Evolutionary conservation across 2,888 invertebrate genomes (phyloP).

Genomic region (Hydropsyche betteni): DNA sequence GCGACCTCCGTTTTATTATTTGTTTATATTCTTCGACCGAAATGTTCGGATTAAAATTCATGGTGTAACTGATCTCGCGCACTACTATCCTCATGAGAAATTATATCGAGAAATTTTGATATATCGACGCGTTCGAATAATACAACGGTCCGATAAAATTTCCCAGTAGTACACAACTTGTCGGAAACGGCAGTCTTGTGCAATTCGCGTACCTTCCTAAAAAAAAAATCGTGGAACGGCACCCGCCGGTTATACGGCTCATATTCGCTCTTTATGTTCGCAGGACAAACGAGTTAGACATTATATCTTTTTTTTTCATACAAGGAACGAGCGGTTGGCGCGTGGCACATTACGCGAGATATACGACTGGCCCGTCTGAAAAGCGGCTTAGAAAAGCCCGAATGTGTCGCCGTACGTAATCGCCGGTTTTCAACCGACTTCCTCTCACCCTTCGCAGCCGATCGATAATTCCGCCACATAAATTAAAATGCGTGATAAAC

Average conservation of each 20-base stretch:
- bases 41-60: background rate
- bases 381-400: slow-evolving; percentile 29
- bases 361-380: slow-evolving; percentile 21
- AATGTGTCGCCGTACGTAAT: slow-evolving; percentile 29
- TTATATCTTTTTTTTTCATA: slow-evolving; percentile 12
- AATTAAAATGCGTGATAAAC: slow-evolving; percentile 48
- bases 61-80: background rate
- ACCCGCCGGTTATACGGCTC: background rate
- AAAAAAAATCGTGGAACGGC: background rate
- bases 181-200: background rate
- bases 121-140: background rate
- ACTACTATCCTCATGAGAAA: slow-evolving; percentile 12
- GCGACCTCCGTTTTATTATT: background rate
- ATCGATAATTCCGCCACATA: slow-evolving; percentile 46
- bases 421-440: background rate
- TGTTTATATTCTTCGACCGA: background rate
- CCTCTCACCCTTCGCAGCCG: slow-evolving; percentile 38
- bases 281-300: slow-evolving; percentile 18
- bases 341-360: slow-evolving; percentile 28
- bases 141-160: slow-evolving; percentile 6
- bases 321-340: background rate
- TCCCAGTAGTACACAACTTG: background rate
- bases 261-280: slow-evolving; percentile 18
- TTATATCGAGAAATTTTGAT: background rate
- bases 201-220: background rate